Base-by-base conservation (phyloP, 2,888 invertebrate species). In the Andrena chrysosceles region DNA sequence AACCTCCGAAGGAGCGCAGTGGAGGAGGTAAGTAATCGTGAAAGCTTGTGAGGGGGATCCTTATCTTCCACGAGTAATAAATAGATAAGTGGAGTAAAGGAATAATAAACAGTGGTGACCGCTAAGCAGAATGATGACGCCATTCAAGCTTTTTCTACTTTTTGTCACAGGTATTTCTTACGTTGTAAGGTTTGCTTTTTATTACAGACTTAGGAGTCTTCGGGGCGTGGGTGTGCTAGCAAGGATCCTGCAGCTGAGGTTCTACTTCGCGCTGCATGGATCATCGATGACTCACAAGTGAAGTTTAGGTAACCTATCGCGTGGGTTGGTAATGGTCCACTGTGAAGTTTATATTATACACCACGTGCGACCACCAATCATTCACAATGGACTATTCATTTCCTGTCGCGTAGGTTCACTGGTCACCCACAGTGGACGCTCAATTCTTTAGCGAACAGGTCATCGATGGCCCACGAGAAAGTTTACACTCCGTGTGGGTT, bases 351-450 rank as follows among this genome's bases (percentile, higher is more conserved):
- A 42, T 33, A 35, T 60, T 64, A 23, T 2, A 1, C 16, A 54
- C 20, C 29, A 16, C 35, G 6, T n/a, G 63, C 7, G 16, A 64
- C 16, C n/a, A 48, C 23, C 48, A 10, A 54, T 62, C 69, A 35
- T 52, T 29, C 62, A 33, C 56, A 33, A 49, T 35, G 35, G 48
- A 23, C 26, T 52, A 31, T 56, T 68, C 63, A 49, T n/a, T 69
- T 67, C 73, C 35, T 23, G 31, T 33, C 66, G 56, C 54, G 67
- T 77, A 48, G 74, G 74, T 20, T 31, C 23, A 29, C 26, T 2
- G 20, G 16, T 29, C 56, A 68, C 48, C 59, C n/a, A 33, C 29
- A 23, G 7, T n/a, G 31, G 20, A 42, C 23, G 16, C 26, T 31
- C 31, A 7, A 6, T 31, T 74, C 49, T 49, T 60, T 33, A 0